Evolutionary conservation across 2,113 vertebrate genomes (phyloP).

Genomic region (Lampris megalopsis): DNA sequence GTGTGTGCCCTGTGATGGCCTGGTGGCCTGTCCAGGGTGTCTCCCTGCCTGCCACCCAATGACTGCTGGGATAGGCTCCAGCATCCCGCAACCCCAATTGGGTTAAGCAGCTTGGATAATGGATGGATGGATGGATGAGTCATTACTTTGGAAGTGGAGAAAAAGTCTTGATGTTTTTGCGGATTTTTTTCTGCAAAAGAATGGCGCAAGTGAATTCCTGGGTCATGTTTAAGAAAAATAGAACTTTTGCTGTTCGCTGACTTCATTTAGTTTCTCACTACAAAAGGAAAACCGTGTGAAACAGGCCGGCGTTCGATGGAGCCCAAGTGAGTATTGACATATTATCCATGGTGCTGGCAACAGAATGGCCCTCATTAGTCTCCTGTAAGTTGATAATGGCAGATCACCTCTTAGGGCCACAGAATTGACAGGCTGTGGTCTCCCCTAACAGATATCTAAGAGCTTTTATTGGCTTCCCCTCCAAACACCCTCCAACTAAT

Average conservation of each 20-base stretch:
- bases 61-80: too few relatives aligned
- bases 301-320: constrained; percentile 65
- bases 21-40: too few relatives aligned
- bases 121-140: too few relatives aligned
- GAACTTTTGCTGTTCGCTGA: neutral
- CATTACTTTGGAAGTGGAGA: too few relatives aligned
- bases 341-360: constrained; percentile 80
- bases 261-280: neutral
- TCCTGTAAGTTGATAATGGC: constrained; percentile 82
- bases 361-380: constrained; percentile 86
- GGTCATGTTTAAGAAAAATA: too few relatives aligned
- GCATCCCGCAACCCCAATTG: too few relatives aligned
- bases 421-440: constrained; percentile 81
- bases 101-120: too few relatives aligned
- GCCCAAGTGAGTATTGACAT: constrained; percentile 82
- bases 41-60: too few relatives aligned
- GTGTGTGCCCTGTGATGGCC: too few relatives aligned
- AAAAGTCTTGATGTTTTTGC: too few relatives aligned
- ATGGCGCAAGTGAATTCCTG: too few relatives aligned
- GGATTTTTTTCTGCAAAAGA: too few relatives aligned
- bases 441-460: constrained; percentile 82
- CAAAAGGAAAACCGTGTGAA: constrained; percentile 38
- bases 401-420: constrained; percentile 81
- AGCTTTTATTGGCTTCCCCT: constrained; percentile 79
- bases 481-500: constrained; percentile 77